Evolutionary conservation across 2,113 vertebrate genomes (phyloP).

Genomic region (Orientallactaga bullata): DNA sequence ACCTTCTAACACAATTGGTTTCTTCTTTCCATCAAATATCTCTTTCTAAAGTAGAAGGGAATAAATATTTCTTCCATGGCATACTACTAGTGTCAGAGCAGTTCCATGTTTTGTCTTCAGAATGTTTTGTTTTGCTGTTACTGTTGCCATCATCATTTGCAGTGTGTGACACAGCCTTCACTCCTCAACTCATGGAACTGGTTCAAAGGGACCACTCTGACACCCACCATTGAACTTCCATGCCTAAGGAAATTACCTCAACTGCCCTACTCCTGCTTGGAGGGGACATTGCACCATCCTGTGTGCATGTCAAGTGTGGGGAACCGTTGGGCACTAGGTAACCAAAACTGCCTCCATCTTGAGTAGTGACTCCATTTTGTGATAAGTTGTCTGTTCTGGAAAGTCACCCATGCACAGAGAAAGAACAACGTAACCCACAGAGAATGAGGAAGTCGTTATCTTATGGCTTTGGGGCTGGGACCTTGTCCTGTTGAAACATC

Average conservation of each 20-base stretch:
- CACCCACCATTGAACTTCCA: background rate
- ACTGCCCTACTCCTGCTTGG: background rate
- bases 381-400: too few relatives aligned
- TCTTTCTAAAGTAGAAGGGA: slow-evolving; percentile 23
- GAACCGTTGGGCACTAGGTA: too few relatives aligned
- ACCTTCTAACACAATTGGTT: background rate
- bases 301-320: too few relatives aligned
- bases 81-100: background rate
- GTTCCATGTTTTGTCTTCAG: background rate
- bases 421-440: too few relatives aligned
- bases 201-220: background rate
- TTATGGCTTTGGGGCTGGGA: too few relatives aligned
- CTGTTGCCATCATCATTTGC: background rate
- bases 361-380: too few relatives aligned
- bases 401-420: too few relatives aligned
- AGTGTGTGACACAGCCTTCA: background rate
- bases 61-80: background rate
- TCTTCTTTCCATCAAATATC: background rate
- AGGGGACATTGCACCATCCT: background rate
- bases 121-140: background rate
- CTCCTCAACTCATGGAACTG: background rate
- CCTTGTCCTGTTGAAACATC: too few relatives aligned
- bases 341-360: too few relatives aligned
- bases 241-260: background rate
- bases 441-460: too few relatives aligned